Base-by-base conservation (phyloP, 1,140 invertebrate species). In the Anastatus disparis region DNA sequence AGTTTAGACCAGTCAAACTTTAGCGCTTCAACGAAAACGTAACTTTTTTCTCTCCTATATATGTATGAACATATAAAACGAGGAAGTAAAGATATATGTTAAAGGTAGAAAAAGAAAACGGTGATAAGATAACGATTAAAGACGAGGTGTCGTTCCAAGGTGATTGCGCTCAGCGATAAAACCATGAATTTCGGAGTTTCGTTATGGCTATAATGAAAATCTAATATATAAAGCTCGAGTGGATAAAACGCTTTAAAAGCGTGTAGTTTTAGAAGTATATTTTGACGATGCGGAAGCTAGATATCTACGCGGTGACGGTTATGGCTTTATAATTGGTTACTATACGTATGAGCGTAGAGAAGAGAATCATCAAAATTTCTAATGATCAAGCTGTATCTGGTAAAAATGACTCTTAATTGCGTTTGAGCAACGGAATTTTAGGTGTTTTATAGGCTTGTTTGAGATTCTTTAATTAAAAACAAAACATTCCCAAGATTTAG, bases 171-270 rank as follows among this genome's bases (percentile, higher is more conserved):
- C 20, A n/a, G n/a, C 50, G 62, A 65, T 65, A 65, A 65, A 65
- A 55, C 15, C 29, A 50, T 15, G 8, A 44, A 10, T 26, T n/a
- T 42, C n/a, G 0, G 29, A 42, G 20, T 42, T 65, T 24, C 48
- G 24, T 65, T 55, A 65, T 55, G 50, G 55, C 35, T 10, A 55
- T 29, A 65, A 65, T 55, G 24, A 65, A 44, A 15, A 53, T 1
- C 46, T n/a, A n/a, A n/a, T n/a, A n/a, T n/a, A n/a, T n/a, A n/a
- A n/a, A n/a, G n/a, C n/a, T n/a, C n/a, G n/a, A n/a, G 31, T 2
- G 13, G 20, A 31, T 9, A 9, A 15, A 2, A 59, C 22, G 12
- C 1, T 15, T 20, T 64, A 38, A 64, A 64, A 22, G 26, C 46
- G 38, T 52, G 22, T 48, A 50, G 27, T 63, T 63, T 1, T 35